Conservation (phyloP, 2,888 invertebrate genomes). For the Drosophila pseudotalamancana region DNA sequence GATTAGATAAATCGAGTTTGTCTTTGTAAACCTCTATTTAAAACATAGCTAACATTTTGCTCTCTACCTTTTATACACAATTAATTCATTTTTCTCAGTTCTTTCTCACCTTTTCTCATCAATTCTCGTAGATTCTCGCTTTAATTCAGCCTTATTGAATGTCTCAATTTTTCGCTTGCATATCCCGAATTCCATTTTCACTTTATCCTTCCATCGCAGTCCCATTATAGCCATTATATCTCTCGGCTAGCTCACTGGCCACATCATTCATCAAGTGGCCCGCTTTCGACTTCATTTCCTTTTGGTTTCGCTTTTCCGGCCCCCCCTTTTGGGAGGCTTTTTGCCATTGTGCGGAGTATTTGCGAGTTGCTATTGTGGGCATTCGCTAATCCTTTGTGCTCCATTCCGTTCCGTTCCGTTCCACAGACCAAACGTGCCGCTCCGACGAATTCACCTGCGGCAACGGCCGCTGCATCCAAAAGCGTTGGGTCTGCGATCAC, state of each 20-base stretch:
- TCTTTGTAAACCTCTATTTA: too few relatives aligned
- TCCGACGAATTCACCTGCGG: constrained; percentile 96
- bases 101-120: not conserved
- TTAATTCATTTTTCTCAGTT: not conserved
- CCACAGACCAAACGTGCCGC: constrained; percentile 94
- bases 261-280: constrained; percentile 35
- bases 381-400: constrained; percentile 42
- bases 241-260: constrained; percentile 29
- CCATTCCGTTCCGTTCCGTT: constrained; percentile 15
- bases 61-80: not conserved
- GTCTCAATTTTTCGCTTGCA: not conserved
- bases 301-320: not conserved
- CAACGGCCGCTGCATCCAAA: constrained; percentile 95
- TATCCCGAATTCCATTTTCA: constrained; percentile 1
- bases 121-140: not conserved
- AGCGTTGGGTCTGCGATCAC: constrained; percentile 93
- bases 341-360: constrained; percentile 1
- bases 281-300: constrained; percentile 50
- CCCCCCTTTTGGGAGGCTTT: constrained; percentile 12
- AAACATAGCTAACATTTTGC: not conserved
- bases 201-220: constrained; percentile 16
- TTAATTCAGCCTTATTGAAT: not conserved
- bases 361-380: constrained; percentile 8
- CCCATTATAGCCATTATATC: constrained; percentile 1
- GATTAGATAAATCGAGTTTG: not conserved